Percentiles rank a stretch among this genome's conserved stretches.
phyloP scores from a whole-genome alignment of 2,113 vertebrate genomes.

The Oreocharis arfaki region DNA sequence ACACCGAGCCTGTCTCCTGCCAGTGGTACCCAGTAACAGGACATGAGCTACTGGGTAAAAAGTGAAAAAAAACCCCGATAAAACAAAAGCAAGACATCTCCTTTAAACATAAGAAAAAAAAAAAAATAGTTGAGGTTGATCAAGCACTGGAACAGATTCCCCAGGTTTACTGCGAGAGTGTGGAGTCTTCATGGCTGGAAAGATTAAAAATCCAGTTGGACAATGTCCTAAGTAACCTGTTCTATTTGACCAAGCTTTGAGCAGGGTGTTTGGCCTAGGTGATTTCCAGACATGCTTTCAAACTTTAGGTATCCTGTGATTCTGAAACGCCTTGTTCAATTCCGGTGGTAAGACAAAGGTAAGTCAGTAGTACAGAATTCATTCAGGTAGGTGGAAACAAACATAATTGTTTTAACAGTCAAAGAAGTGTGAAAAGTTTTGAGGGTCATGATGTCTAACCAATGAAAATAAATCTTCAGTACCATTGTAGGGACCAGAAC shows the following conservation, averaged over 20 bases:
- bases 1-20: neutral
- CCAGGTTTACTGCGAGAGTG: neutral
- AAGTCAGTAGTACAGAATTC: neutral
- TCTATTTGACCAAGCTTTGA: neutral
- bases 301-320: neutral
- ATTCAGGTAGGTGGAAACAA: neutral
- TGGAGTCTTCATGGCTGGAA: neutral
- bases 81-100: fast-evolving
- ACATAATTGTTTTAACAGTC: neutral
- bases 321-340: neutral
- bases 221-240: neutral
- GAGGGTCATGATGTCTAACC: fast-evolving
- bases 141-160: neutral
- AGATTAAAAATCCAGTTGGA: neutral
- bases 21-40: neutral
- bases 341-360: neutral
- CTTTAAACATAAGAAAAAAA: neutral
- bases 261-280: fast-evolving
- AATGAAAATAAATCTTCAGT: neutral
- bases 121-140: fast-evolving
- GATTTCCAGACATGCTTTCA: neutral
- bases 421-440: neutral
- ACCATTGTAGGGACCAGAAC: fast-evolving
- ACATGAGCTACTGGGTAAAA: neutral
- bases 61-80: neutral